A percentile compares a stretch with the other conserved stretches of the same genome.
Evolutionary conservation across 30 jellyfish, hydroid and myxozoan species (phyloP).

Genomic region (Turritopsis dohrnii): DNA sequence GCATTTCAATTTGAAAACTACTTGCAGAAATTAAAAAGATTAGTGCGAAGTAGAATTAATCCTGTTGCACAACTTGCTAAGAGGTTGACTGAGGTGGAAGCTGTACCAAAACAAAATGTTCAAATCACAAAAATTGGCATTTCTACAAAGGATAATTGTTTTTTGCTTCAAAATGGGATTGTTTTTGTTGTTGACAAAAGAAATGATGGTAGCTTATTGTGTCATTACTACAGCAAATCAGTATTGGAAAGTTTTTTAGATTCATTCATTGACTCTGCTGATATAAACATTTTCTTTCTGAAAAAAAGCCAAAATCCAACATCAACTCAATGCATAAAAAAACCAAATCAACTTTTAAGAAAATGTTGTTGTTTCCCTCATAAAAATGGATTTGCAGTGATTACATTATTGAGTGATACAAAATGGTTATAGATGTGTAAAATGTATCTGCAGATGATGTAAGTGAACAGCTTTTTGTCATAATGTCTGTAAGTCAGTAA

Average conservation of each 20-base stretch:
- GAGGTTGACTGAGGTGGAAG: conserved; percentile 7
- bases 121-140: neutral
- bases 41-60: conserved; percentile 4
- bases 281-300: neutral
- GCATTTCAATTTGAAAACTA: conserved; percentile 29
- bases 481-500: neutral
- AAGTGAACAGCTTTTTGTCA: neutral
- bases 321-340: no score
- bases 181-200: neutral
- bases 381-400: neutral
- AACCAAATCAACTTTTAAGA: neutral
- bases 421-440: neutral
- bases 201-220: neutral
- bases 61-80: conserved; percentile 12
- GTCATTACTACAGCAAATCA: neutral
- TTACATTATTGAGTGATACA: neutral
- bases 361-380: neutral
- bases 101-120: neutral
- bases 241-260: neutral
- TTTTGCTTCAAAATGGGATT: neutral
- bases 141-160: neutral
- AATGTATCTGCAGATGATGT: neutral
- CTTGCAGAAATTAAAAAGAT: neutral
- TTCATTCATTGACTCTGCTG: neutral
- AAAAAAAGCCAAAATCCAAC: neutral